A percentile compares a stretch with the other conserved stretches of the same genome.
Conservation (phyloP, 2,888 invertebrate genomes). For the Conops quadrifasciatus region DNA sequence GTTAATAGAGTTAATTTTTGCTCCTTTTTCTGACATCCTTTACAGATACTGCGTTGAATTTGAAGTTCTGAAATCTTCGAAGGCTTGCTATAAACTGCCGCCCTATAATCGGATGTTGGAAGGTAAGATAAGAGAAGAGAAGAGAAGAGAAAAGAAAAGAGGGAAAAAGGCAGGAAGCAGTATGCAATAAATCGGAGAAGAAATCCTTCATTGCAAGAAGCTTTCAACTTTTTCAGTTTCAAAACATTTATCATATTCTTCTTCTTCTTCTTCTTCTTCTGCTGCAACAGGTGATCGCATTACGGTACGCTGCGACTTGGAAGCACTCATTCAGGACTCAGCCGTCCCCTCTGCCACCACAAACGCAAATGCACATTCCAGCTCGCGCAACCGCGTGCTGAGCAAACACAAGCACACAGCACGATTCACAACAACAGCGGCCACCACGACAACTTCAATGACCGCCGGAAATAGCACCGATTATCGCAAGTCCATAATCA, state of each 20-base stretch:
- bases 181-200: no score
- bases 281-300: slow-evolving; percentile 73
- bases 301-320: slow-evolving; percentile 84
- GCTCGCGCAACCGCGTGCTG: neutral
- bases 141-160: no score
- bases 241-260: no score
- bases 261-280: neutral
- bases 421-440: slow-evolving; percentile 38
- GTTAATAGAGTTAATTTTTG: neutral
- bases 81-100: slow-evolving; percentile 80
- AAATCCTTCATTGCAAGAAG: no score
- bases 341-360: neutral
- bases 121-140: slow-evolving; percentile 67
- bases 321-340: slow-evolving; percentile 72
- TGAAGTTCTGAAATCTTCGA: slow-evolving; percentile 82
- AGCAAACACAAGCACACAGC: slow-evolving; percentile 9
- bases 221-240: no score
- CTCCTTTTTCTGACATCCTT: neutral
- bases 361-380: slow-evolving; percentile 31
- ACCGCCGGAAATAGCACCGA: slow-evolving; percentile 45
- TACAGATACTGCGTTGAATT: slow-evolving; percentile 87
- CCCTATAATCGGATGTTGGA: slow-evolving; percentile 77
- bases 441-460: slow-evolving; percentile 47
- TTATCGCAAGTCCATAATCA: slow-evolving; percentile 44
- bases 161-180: no score